Evolutionary conservation across 2,113 vertebrate species (phyloP).

Genomic region (Malurus elegans): DNA sequence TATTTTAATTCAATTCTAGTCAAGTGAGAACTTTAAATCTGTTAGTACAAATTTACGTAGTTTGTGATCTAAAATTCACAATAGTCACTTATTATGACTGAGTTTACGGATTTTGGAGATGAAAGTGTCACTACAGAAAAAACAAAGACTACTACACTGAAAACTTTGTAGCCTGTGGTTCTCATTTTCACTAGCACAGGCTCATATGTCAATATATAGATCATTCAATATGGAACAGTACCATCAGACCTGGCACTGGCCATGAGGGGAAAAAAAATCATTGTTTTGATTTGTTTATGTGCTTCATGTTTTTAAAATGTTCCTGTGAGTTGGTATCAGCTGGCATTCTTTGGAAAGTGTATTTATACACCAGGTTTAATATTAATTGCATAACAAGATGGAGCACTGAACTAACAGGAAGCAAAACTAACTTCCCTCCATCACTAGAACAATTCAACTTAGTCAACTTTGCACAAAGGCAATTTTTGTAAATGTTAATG

Average conservation of each 20-base stretch:
- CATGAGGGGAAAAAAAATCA: neutral
- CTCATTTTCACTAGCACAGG: neutral
- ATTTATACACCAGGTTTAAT: neutral
- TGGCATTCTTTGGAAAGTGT: neutral
- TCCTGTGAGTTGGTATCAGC: neutral
- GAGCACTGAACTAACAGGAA: neutral
- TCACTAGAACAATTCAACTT: neutral
- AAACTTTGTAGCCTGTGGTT: neutral
- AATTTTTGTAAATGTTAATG: neutral
- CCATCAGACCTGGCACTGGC: accelerated
- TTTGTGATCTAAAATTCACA: too few species aligned
- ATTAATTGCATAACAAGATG: accelerated
- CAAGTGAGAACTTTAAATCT: neutral
- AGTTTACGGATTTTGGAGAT: neutral
- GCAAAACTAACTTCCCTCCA: neutral
- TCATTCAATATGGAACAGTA: neutral
- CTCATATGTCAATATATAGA: neutral
- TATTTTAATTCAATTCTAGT: neutral
- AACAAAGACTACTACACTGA: neutral
- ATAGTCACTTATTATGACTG: neutral
- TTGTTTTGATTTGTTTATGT: neutral
- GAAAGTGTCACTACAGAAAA: neutral
- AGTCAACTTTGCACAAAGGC: neutral
- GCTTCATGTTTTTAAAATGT: neutral
- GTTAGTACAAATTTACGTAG: neutral